Conservation (phyloP, 1,140 invertebrate genomes). For the Aphidius ervi region DNA sequence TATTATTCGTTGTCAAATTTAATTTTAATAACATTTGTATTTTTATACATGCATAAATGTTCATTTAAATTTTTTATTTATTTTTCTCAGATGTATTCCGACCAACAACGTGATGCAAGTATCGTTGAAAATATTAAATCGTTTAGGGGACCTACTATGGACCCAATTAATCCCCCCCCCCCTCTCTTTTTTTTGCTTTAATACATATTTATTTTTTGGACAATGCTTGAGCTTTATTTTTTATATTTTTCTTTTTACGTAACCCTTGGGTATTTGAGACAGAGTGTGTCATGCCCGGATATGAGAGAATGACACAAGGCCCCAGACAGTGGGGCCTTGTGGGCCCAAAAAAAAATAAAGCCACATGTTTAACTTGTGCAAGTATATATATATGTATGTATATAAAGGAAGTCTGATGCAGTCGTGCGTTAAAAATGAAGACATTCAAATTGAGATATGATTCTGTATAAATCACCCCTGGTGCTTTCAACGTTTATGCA, state of each 20-base stretch:
- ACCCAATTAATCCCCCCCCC: too few species aligned
- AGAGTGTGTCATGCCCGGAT: slow-evolving; percentile 10
- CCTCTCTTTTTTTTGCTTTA: too few species aligned
- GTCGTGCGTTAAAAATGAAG: slow-evolving; percentile 43
- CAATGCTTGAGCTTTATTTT: neutral
- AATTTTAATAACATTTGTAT: too few species aligned
- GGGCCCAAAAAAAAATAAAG: slow-evolving; percentile 1
- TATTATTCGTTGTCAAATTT: too few species aligned
- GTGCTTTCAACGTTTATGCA: too few species aligned
- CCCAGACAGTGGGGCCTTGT: neutral
- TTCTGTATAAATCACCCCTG: slow-evolving; percentile 41
- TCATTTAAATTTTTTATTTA: too few species aligned
- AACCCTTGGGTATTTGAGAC: neutral
- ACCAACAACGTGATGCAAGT: too few species aligned
- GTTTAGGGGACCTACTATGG: too few species aligned
- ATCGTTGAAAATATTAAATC: too few species aligned
- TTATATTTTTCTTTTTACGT: neutral
- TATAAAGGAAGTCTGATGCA: slow-evolving; percentile 20
- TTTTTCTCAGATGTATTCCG: too few species aligned
- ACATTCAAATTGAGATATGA: slow-evolving; percentile 46
- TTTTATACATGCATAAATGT: too few species aligned
- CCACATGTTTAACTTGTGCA: neutral
- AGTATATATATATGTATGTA: neutral
- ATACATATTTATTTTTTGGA: too few species aligned
- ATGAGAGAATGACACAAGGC: slow-evolving; percentile 10